Evolutionary conservation across 2,113 vertebrate genomes (phyloP).

Genomic region (Gracilinanus agilis): DNA sequence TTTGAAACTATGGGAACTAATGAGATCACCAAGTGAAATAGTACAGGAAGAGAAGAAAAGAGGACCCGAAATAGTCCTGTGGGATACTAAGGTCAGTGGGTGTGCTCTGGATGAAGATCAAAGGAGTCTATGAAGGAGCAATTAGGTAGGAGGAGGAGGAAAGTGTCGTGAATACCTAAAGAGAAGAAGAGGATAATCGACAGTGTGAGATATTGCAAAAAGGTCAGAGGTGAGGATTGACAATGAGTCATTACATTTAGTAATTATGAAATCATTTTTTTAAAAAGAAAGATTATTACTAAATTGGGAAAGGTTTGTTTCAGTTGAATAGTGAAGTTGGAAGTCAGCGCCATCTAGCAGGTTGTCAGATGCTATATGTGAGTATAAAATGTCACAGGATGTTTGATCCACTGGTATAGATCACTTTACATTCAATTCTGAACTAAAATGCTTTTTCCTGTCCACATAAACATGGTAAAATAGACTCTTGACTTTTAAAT

Average conservation of each 20-base stretch:
- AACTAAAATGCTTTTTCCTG: background rate
- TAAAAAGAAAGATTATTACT: background rate
- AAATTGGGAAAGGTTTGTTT: background rate
- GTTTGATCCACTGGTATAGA: background rate
- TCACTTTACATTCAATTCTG: background rate
- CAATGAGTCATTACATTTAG: background rate
- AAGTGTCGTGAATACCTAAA: background rate
- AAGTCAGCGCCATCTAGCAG: background rate
- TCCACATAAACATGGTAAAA: background rate
- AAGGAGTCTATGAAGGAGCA: background rate
- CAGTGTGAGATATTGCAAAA: background rate
- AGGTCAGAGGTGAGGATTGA: background rate
- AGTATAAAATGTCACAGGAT: background rate
- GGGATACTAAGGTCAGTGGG: background rate
- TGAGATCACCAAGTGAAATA: background rate
- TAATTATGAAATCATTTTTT: background rate
- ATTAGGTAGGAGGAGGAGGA: background rate
- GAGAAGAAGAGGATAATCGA: background rate
- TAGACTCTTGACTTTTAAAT: background rate
- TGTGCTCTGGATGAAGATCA: background rate
- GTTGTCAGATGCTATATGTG: background rate
- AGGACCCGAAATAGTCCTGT: background rate
- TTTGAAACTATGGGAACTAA: background rate
- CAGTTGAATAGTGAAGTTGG: background rate
- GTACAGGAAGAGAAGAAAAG: background rate